Percentiles rank a stretch among this genome's conserved stretches.
Conservation (phyloP, 2,113 vertebrate species). For the Nansenia antarctica region DNA sequence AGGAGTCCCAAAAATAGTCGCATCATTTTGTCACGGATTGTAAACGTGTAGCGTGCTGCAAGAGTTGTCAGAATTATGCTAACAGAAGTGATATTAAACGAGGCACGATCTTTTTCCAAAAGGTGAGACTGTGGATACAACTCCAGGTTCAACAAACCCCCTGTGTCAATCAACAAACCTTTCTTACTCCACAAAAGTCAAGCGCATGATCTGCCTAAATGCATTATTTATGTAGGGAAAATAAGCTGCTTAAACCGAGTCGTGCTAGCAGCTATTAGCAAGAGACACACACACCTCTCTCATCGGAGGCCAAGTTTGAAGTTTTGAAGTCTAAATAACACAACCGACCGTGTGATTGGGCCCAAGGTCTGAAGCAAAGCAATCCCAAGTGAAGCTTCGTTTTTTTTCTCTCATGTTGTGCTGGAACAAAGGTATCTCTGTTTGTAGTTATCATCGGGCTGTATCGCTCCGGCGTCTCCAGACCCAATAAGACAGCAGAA, state of each 20-base stretch:
- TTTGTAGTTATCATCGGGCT: constrained; percentile 73
- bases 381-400: constrained; percentile 57
- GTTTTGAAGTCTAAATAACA: constrained; percentile 79
- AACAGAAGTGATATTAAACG: constrained; percentile 68
- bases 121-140: constrained; percentile 69
- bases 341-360: constrained; percentile 73
- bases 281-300: constrained; percentile 71
- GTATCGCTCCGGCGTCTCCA: constrained; percentile 35
- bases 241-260: constrained; percentile 77
- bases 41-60: neutral
- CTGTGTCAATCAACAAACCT: constrained; percentile 68
- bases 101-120: constrained; percentile 72
- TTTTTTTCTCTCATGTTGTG: constrained; percentile 45
- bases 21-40: constrained; percentile 74
- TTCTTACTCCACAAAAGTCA: constrained; percentile 74
- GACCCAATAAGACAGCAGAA: neutral
- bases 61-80: constrained; percentile 71
- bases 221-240: constrained; percentile 78
- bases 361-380: constrained; percentile 58
- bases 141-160: constrained; percentile 67
- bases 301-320: constrained; percentile 73
- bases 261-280: constrained; percentile 75
- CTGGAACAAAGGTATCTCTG: constrained; percentile 75
- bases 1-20: constrained; percentile 51
- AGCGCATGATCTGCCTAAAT: constrained; percentile 75